Base-by-base conservation (phyloP, 2,888 invertebrate species). In the Hartigia nigra region DNA sequence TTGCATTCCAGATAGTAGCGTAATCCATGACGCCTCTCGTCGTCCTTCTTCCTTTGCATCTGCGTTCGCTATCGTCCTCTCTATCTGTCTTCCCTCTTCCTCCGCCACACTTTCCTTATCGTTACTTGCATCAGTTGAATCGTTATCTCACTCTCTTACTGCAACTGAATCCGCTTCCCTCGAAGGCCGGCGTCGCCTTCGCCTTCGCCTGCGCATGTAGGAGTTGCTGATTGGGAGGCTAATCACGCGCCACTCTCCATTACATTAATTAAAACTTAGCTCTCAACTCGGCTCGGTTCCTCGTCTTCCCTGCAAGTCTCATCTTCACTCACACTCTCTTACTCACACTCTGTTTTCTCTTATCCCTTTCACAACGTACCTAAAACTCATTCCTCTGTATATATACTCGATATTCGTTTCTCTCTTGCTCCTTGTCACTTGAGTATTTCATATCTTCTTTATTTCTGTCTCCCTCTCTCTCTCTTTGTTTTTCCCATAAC, bases 211-310 rank as follows among this genome's bases (percentile, higher is more conserved):
- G 77, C 77, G 82, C 75, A 81, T 78, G 80, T 75, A 80, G 83
- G 79, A 79, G 78, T 83, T 80, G 78, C 86, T 86, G 86, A 89
- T 88, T 86, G 87, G 86, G 82, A 86, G 84, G 87, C 89, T 89
- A 90, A 89, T 90, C 88, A 89, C 87, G 89, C 86, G 84, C 86
- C 84, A 86, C 88, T 88, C 88, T 88, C 88, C 88, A 89, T 90
- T 90, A 90, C 89, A 89, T 88, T 90, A 90, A 90, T 90, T 90
- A 90, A 90, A 90, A 90, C 87, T 90, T 88, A 85, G 87, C 87
- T 88, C 86, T 84, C 84, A 85, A 86, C 85, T 86, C 83, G 80
- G 80, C 83, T 85, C 80, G 81, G 82, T 79, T 80, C 76, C 77
- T 75, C 82, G 81, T 80, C 80, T 76, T 85, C 81, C 80, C 79